Base-by-base conservation (phyloP, 2,113 vertebrate genomes). In the Strigops habroptila region DNA sequence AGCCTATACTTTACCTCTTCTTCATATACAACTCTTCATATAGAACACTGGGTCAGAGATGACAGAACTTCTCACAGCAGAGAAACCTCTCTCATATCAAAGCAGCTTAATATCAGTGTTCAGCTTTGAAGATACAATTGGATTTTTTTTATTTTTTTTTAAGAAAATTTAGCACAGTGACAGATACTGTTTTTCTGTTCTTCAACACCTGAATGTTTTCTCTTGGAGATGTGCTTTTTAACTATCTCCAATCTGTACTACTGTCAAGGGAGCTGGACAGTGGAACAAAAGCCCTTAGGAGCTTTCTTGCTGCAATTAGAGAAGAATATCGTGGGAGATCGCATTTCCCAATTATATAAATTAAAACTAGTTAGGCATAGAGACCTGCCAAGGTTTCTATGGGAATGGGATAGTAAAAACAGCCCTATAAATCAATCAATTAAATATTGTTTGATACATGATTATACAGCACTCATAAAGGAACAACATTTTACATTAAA, bases 301-400 rank as follows among this genome's bases (percentile, higher is more conserved):
- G 60, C 9, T 90, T 89, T 86, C 59, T 82, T 52, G n/a, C 28
- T 94, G 73, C 70, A 96, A 85, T 95, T 90, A 96, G 46, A 39
- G 28, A 88, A 86, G 77, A 92, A 71, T 43, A 80, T 6, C 70
- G 64, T 16, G 48, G 23, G 74, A 82, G 79, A 96, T 69, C 12
- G 2, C 30, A 79, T 96, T 95, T 93, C 86, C 69, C 90, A 96
- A 93, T 97, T 93, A 96, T 52, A 88, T 39, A 84, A 95, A 97
- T 81, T 71, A 75, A 76, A 91, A 84, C 46, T 88, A 86, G 73
- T 84, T 90, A 93, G 48, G 65, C 39, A 84, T 28, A 81, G 30
- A 82, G 14, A 85, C 4, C 37, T 76, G 12, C 8, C 62, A 70
- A 83, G 28, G 48, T 81, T 95, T 95, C 77, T 86, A 63, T n/a